A percentile compares a stretch with the other conserved stretches of the same genome.
phyloP scores from a whole-genome alignment of 2,113 vertebrate species.

The Pipa parva region DNA sequence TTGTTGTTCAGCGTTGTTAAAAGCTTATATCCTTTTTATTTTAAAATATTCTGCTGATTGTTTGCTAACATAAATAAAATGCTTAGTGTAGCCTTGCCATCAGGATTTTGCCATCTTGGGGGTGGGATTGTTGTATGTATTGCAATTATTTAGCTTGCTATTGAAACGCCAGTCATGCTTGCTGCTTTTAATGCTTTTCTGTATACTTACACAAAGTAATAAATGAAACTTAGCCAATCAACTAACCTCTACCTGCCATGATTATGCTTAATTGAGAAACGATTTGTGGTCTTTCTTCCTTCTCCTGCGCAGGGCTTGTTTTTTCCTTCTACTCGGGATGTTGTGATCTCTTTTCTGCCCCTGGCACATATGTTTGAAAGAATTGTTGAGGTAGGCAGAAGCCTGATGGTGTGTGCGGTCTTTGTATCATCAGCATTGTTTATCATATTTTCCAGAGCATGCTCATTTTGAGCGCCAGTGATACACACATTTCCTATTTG shows the following conservation, averaged over 20 bases:
- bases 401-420: slow-evolving; percentile 24
- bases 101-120: neutral
- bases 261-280: slow-evolving; percentile 3
- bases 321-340: slow-evolving; percentile 63
- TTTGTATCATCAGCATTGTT: slow-evolving; percentile 38
- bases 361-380: slow-evolving; percentile 97
- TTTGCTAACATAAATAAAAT: neutral
- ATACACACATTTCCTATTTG: slow-evolving; percentile 66
- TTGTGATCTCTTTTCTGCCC: slow-evolving; percentile 91
- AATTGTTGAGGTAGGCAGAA: slow-evolving; percentile 80
- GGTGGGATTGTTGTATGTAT: neutral
- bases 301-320: slow-evolving; percentile 61
- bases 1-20: neutral
- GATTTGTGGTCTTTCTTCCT: slow-evolving; percentile 25
- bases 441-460: slow-evolving; percentile 53
- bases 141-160: too few species aligned
- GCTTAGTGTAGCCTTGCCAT: neutral
- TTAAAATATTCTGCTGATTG: neutral
- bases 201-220: too few species aligned
- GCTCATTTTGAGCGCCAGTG: slow-evolving; percentile 48
- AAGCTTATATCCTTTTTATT: neutral
- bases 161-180: too few species aligned
- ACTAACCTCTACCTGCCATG: neutral
- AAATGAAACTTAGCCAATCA: neutral
- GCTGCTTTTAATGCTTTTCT: neutral